Percentiles rank a stretch among this genome's conserved stretches.
Conservation (phyloP, 1,140 invertebrate species). For the Heliconius himera region DNA sequence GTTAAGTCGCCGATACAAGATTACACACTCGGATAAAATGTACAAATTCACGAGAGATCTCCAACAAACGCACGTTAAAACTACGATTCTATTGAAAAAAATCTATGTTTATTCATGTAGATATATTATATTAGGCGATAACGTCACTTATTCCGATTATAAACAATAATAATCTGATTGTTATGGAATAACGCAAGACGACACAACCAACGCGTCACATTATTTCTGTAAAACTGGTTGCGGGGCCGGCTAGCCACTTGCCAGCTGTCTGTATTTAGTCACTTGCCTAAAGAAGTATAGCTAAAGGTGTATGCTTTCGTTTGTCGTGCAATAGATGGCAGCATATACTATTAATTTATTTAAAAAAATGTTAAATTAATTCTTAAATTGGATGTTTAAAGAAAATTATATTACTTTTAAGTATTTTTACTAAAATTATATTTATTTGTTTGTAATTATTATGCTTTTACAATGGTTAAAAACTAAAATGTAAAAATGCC, state of each 20-base stretch:
- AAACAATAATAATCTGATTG: conserved; percentile 72
- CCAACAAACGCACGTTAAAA: conserved; percentile 45
- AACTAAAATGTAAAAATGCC: neutral
- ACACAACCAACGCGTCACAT: conserved; percentile 50
- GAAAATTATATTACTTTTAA: neutral
- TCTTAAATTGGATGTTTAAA: neutral
- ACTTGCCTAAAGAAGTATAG: conserved; percentile 7
- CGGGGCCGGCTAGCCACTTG: conserved; percentile 15
- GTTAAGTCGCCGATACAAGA: conserved; percentile 68
- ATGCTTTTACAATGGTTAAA: neutral
- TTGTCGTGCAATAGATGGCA: conserved; percentile 25
- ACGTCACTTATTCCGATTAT: conserved; percentile 60
- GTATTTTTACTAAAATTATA: too few relatives aligned
- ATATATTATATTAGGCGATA: conserved; percentile 35
- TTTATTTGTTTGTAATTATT: neutral
- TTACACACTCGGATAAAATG: conserved; percentile 75
- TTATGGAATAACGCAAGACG: conserved; percentile 48
- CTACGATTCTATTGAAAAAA: conserved; percentile 35
- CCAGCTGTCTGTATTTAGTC: conserved; percentile 32
- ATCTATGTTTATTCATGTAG: conserved; percentile 57
- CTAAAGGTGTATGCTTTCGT: neutral
- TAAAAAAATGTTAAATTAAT: neutral
- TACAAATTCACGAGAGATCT: conserved; percentile 63
- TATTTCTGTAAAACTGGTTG: conserved; percentile 66
- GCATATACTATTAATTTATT: neutral